These are phyloP conservation scores for Oncopeltus fasciatus DNA, from an alignment of 1,140 invertebrate species.

Conservation along the genomic window DNA sequence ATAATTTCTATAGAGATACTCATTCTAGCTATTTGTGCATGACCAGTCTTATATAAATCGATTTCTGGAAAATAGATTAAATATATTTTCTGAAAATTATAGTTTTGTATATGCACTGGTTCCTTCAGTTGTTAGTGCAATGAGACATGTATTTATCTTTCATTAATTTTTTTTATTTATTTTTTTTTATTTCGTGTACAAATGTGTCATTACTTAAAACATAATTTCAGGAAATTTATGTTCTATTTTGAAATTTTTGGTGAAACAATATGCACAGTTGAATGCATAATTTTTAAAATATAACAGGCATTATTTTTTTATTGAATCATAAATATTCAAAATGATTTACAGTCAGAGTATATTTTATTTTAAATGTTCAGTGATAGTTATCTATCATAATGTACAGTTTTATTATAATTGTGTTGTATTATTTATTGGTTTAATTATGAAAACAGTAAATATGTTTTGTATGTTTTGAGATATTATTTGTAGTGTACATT, in stretches of 20 bases:
- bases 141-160: neutral
- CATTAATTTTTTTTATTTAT: no score
- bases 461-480: neutral
- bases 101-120: neutral
- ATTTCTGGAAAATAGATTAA: neutral
- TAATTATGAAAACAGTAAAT: neutral
- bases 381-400: neutral
- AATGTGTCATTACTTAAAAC: neutral
- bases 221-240: neutral
- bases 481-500: neutral
- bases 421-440: conserved; percentile 2
- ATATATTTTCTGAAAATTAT: neutral
- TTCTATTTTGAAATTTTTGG: no score
- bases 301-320: conserved; percentile 2
- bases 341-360: neutral
- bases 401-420: conserved; percentile 2
- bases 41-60: neutral
- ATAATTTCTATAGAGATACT: neutral
- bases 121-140: neutral
- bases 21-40: neutral
- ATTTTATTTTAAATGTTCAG: conserved; percentile 2
- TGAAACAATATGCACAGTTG: no score
- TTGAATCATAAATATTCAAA: neutral
- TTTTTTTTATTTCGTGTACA: neutral
- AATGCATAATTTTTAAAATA: no score